These are phyloP conservation scores for Lepeophtheirus nordmannii DNA, from an alignment of 2,888 invertebrate species.

Conservation along the genomic window DNA sequence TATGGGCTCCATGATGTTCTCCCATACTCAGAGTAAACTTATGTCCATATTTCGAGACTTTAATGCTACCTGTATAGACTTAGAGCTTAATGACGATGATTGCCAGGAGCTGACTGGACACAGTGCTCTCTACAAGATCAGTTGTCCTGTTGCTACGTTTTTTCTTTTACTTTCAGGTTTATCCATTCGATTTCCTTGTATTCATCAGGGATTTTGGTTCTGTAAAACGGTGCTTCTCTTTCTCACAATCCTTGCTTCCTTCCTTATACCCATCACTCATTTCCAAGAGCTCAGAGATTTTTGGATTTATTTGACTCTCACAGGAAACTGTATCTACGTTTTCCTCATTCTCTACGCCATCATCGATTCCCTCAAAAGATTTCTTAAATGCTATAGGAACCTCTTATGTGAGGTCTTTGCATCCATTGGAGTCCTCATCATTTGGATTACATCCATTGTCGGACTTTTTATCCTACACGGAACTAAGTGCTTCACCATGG, in stretches of 20 bases:
- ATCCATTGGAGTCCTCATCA: neutral
- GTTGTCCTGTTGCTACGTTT: slow-evolving; percentile 7
- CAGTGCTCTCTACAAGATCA: slow-evolving; percentile 23
- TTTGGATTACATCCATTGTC: neutral
- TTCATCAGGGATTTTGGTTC: slow-evolving; percentile 22
- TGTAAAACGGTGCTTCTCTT: neutral
- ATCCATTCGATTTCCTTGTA: slow-evolving; percentile 5
- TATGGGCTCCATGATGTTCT: slow-evolving; percentile 6
- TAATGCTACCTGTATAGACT: slow-evolving; percentile 23
- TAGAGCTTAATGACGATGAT: slow-evolving; percentile 8
- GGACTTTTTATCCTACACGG: slow-evolving; percentile 12
- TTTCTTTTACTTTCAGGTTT: neutral
- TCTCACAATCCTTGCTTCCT: slow-evolving; percentile 11
- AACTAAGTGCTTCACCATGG: slow-evolving; percentile 14
- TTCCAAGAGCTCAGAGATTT: neutral
- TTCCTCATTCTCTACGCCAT: neutral
- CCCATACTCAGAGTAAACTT: slow-evolving; percentile 5
- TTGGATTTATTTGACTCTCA: slow-evolving; percentile 14
- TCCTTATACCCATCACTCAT: slow-evolving; percentile 15
- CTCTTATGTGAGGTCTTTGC: neutral
- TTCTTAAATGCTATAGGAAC: neutral
- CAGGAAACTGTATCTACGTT: slow-evolving; percentile 17
- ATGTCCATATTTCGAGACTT: slow-evolving; percentile 18
- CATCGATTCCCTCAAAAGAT: slow-evolving; percentile 2
- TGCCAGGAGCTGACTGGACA: slow-evolving; percentile 23